Conservation (phyloP, 2,113 vertebrate species). For the Apodemus speciosus region DNA sequence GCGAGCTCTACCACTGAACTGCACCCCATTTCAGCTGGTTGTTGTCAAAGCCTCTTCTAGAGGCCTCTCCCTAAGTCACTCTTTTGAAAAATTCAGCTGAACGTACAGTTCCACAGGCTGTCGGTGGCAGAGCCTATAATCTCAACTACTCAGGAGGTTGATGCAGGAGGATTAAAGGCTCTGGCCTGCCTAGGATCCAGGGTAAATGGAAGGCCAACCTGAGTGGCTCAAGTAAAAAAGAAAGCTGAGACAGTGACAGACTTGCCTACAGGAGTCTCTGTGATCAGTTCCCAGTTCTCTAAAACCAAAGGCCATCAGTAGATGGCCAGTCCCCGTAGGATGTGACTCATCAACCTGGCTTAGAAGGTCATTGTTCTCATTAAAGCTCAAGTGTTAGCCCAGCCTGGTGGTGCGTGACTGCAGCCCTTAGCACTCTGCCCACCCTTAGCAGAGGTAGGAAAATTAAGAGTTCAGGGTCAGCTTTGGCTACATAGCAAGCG, state of each 20-base stretch:
- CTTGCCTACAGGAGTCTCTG: neutral
- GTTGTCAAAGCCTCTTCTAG: constrained; percentile 36
- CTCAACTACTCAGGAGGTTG: neutral
- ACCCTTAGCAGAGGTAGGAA: no score
- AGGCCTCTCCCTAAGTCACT: constrained; percentile 13
- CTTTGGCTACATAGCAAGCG: neutral
- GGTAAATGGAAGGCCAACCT: neutral
- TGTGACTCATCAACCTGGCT: neutral
- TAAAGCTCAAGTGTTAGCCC: neutral
- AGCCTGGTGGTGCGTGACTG: neutral
- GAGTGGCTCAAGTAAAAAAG: neutral
- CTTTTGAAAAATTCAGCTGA: neutral
- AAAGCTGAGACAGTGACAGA: no score
- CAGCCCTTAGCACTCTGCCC: neutral
- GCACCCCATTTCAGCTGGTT: neutral
- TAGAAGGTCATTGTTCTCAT: neutral
- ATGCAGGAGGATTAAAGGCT: neutral
- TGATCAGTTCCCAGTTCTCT: neutral
- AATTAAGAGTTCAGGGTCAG: neutral
- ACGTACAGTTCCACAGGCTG: neutral
- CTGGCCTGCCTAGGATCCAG: neutral
- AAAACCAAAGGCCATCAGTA: neutral
- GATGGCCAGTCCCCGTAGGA: neutral
- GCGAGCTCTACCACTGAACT: neutral
- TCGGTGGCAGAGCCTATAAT: neutral